phyloP scores from a whole-genome alignment of 2,888 invertebrate species.

The Morinoia aosen region DNA sequence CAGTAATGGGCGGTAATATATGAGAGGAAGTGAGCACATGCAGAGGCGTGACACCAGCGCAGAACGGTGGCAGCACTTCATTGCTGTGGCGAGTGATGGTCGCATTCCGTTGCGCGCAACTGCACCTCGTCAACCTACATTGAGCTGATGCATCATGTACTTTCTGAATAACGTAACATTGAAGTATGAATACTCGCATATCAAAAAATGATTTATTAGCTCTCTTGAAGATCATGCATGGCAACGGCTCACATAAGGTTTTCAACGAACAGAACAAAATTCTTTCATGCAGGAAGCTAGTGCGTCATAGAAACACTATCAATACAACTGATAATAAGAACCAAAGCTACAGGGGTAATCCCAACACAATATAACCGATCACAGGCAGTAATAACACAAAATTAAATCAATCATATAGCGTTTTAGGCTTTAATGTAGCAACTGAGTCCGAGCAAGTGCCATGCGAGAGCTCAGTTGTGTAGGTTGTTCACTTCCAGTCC shows the following conservation, averaged over 20 bases:
- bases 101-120: background rate
- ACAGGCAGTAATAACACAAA: background rate
- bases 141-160: background rate
- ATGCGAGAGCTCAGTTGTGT: background rate
- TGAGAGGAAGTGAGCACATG: background rate
- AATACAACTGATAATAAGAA: background rate
- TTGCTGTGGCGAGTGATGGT: background rate
- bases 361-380: background rate
- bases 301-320: background rate
- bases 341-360: background rate
- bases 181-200: background rate
- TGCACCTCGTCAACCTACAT: background rate
- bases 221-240: background rate
- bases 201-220: background rate
- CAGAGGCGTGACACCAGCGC: background rate
- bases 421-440: background rate
- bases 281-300: background rate
- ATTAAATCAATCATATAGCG: background rate
- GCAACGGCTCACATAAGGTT: background rate
- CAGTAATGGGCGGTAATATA: background rate
- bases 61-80: background rate
- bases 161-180: background rate
- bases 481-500: background rate
- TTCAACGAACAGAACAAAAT: background rate
- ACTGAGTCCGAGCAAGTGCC: background rate